Evolutionary conservation across 30 jellyfish, hydroid and myxozoan genomes (phyloP).

Genomic region (Catostylus mosaicus): DNA sequence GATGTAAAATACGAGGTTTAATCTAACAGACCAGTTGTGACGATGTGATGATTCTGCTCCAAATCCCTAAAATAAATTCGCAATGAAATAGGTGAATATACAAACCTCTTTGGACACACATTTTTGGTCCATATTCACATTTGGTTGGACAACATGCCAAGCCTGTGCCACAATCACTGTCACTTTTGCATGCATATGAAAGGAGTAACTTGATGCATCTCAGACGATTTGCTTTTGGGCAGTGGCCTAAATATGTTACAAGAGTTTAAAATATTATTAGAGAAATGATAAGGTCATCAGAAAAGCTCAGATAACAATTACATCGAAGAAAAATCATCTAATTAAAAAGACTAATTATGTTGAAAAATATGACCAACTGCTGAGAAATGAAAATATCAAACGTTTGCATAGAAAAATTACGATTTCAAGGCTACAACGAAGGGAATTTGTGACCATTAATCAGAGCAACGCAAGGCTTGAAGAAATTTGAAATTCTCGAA

Average conservation of each 20-base stretch:
- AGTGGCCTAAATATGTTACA: slow-evolving; percentile 71
- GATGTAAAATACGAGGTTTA: too few species aligned
- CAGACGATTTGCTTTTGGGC: slow-evolving; percentile 71
- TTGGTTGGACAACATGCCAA: slow-evolving; percentile 87
- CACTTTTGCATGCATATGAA: slow-evolving; percentile 86
- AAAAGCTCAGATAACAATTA: too few species aligned
- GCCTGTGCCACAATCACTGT: slow-evolving; percentile 77
- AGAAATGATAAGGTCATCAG: neutral
- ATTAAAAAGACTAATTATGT: neutral
- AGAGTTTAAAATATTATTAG: neutral
- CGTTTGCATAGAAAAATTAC: too few species aligned
- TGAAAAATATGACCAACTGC: too few species aligned
- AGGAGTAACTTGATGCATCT: slow-evolving; percentile 78
- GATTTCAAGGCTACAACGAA: too few species aligned
- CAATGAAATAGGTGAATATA: neutral
- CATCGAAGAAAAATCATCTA: too few species aligned
- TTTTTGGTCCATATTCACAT: slow-evolving; percentile 78
- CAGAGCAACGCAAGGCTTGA: too few species aligned
- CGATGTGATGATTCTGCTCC: neutral
- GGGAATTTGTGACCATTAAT: too few species aligned
- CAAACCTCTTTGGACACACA: slow-evolving; percentile 95
- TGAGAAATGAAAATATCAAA: too few species aligned
- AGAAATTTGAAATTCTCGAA: too few species aligned
- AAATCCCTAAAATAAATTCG: neutral
- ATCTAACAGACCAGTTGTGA: too few species aligned